These are phyloP conservation scores for Bergia puertoricense DNA, from an alignment of 92 coral and sea anemone genomes.

Conservation along the genomic window DNA sequence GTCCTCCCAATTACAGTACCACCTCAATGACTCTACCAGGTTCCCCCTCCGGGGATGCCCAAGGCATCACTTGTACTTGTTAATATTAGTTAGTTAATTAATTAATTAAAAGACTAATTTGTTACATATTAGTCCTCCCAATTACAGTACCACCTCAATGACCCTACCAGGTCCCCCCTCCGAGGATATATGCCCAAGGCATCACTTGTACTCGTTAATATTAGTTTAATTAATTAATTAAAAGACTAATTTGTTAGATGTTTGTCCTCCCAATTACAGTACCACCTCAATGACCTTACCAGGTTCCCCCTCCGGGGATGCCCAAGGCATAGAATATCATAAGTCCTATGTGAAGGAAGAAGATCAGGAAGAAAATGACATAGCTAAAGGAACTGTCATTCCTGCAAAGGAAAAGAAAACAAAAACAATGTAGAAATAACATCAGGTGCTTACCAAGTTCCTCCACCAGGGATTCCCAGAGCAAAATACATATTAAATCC, in stretches of 20 bases:
- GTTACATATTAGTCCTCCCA: too few species aligned
- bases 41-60: too few species aligned
- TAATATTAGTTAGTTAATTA: slow-evolving; percentile 34
- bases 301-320: slow-evolving; percentile 72
- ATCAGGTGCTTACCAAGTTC: slow-evolving; percentile 34
- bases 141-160: too few species aligned
- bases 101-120: too few species aligned
- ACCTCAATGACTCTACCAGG: slow-evolving; percentile 50
- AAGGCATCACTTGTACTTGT: slow-evolving; percentile 1
- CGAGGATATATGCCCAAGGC: too few species aligned
- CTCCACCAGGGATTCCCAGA: slow-evolving; percentile 28
- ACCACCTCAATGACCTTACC: slow-evolving; percentile 56
- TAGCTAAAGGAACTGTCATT: slow-evolving; percentile 99
- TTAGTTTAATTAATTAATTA: too few species aligned
- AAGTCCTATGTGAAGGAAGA: slow-evolving; percentile 88
- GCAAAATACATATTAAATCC: slow-evolving; percentile 45
- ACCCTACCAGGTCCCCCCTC: too few species aligned
- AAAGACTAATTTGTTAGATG: too few species aligned
- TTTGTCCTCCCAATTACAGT: too few species aligned
- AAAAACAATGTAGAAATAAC: slow-evolving; percentile 3
- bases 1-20: too few species aligned
- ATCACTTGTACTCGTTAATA: too few species aligned
- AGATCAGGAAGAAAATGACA: slow-evolving; percentile 85
- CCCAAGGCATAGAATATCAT: slow-evolving; percentile 77
- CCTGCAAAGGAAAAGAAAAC: slow-evolving; percentile 69